phyloP scores from a whole-genome alignment of 2,113 vertebrate genomes.

The Paracyprichromis sp. region DNA sequence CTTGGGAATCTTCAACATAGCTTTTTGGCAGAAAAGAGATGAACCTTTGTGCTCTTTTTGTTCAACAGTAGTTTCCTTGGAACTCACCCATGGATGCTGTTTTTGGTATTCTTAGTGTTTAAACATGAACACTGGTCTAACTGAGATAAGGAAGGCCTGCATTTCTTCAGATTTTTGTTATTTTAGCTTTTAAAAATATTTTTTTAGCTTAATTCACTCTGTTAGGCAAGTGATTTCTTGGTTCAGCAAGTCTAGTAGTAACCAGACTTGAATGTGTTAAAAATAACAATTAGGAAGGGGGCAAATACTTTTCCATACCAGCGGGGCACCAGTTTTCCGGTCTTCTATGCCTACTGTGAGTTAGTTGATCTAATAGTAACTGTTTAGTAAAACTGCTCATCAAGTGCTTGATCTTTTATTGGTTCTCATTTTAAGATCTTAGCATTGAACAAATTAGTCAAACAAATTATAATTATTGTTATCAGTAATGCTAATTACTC shows the following conservation, averaged over 20 bases:
- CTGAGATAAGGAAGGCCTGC: background rate
- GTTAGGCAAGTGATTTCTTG: background rate
- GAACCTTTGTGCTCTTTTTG: background rate
- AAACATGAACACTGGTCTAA: background rate
- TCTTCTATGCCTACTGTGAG: background rate
- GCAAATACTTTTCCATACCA: background rate
- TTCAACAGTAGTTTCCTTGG: background rate
- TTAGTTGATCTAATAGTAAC: background rate
- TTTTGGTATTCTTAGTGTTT: background rate
- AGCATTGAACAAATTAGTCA: background rate
- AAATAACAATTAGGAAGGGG: background rate
- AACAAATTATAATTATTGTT: background rate
- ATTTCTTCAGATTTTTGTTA: background rate
- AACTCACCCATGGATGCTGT: background rate
- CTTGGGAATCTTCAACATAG: background rate
- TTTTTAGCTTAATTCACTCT: background rate
- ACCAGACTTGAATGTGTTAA: background rate
- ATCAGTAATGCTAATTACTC: background rate
- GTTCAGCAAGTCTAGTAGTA: background rate
- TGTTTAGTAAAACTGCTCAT: background rate
- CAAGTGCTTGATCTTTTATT: background rate
- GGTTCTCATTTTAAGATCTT: background rate
- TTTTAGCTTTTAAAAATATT: background rate
- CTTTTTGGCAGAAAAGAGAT: background rate
- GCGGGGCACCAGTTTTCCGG: background rate